Evolutionary conservation across 1,140 invertebrate genomes (phyloP).

Genomic region (Orius insidiosus): DNA sequence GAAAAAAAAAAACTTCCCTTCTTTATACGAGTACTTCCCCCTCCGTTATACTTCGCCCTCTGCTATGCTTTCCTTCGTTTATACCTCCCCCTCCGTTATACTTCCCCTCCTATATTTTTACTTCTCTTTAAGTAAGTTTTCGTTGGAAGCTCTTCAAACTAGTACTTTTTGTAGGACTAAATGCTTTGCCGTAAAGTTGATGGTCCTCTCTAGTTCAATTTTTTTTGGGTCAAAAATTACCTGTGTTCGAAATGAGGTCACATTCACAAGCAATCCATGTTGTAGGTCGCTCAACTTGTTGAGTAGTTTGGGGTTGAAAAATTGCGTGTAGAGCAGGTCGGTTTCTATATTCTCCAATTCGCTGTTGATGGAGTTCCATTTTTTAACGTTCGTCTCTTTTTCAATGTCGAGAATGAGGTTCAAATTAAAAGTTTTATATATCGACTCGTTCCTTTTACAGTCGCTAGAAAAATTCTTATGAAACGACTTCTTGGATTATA

Average conservation of each 20-base stretch:
- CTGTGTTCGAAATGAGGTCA: constrained; percentile 40
- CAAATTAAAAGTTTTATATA: constrained; percentile 33
- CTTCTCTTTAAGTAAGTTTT: too few relatives aligned
- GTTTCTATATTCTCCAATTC: constrained; percentile 31
- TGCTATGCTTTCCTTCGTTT: too few relatives aligned
- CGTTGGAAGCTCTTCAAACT: too few relatives aligned
- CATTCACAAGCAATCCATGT: constrained; percentile 41
- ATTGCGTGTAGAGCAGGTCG: constrained; percentile 28
- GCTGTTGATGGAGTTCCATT: constrained; percentile 36
- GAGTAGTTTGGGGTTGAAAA: constrained; percentile 38
- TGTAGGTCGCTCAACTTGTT: constrained; percentile 42
- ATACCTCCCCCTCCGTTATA: too few relatives aligned
- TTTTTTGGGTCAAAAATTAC: constrained; percentile 11
- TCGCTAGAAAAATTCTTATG: background rate
- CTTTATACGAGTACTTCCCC: too few relatives aligned
- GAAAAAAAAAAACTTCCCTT: too few relatives aligned
- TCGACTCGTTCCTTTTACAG: constrained; percentile 4
- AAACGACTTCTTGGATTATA: too few relatives aligned
- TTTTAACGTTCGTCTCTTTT: constrained; percentile 35
- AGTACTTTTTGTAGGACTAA: too few relatives aligned
- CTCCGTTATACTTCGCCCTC: too few relatives aligned
- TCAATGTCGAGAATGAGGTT: constrained; percentile 44
- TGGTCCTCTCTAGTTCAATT: background rate
- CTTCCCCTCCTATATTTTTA: too few relatives aligned
- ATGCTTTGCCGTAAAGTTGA: too few relatives aligned